phyloP scores from a whole-genome alignment of 2,888 invertebrate genomes.

The Drosophila neonasuta region DNA sequence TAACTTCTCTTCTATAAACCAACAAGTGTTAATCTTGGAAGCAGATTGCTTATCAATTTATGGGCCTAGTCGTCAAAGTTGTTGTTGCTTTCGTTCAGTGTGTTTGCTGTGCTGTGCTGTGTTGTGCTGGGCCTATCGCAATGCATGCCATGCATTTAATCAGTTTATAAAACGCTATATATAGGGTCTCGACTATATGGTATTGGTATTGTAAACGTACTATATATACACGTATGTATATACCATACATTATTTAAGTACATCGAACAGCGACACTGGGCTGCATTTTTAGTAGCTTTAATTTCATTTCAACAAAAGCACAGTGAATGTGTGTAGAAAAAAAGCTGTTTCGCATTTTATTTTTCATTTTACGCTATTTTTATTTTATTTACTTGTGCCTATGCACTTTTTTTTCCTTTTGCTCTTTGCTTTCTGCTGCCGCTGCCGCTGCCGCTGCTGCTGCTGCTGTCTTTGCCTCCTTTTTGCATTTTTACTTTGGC shows the following conservation, averaged over 20 bases:
- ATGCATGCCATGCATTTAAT: slow-evolving; percentile 54
- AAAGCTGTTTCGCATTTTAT: slow-evolving; percentile 62
- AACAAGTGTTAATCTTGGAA: slow-evolving; percentile 37
- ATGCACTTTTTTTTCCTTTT: slow-evolving; percentile 35
- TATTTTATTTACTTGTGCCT: slow-evolving; percentile 61
- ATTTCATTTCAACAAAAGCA: slow-evolving; percentile 47
- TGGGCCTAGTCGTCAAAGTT: slow-evolving; percentile 31
- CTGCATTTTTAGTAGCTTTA: slow-evolving; percentile 58
- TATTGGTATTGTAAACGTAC: slow-evolving; percentile 3
- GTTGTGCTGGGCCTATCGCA: slow-evolving; percentile 39
- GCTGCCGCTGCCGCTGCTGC: too few relatives aligned
- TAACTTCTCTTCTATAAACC: slow-evolving; percentile 1
- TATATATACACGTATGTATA: slow-evolving; percentile 8
- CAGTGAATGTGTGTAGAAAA: not conserved
- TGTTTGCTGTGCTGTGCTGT: slow-evolving; percentile 12
- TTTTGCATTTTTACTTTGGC: slow-evolving; percentile 68
- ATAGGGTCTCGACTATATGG: slow-evolving; percentile 16
- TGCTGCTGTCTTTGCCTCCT: slow-evolving; percentile 23
- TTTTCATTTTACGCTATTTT: slow-evolving; percentile 58
- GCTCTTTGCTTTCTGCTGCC: slow-evolving; percentile 24
- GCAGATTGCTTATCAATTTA: slow-evolving; percentile 70
- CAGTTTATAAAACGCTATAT: slow-evolving; percentile 43
- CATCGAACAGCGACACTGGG: slow-evolving; percentile 20
- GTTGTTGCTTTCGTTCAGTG: slow-evolving; percentile 14
- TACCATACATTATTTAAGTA: not conserved